Percentiles rank a stretch among this genome's conserved stretches.
phyloP scores from a whole-genome alignment of 2,797 vertebrate genomes.

The Lacerta agilis region DNA sequence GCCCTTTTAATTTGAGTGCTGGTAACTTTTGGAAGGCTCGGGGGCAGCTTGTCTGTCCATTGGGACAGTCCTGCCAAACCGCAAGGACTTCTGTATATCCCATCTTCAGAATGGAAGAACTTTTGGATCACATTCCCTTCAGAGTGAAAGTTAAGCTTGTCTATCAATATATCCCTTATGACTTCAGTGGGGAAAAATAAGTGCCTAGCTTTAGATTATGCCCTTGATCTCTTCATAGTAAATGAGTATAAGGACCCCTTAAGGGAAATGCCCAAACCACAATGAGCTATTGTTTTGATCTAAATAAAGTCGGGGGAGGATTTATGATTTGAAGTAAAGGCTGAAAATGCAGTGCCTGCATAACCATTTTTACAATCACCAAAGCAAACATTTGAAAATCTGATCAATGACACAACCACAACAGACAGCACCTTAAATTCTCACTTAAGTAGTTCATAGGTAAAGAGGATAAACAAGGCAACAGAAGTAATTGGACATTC shows the following conservation, averaged over 20 bases:
- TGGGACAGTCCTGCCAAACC: background rate
- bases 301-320: background rate
- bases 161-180: background rate
- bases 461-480: background rate
- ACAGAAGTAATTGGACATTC: background rate
- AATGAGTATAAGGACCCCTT: conserved; percentile 29
- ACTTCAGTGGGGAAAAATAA: background rate
- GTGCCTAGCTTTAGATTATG: background rate
- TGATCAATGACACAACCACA: background rate
- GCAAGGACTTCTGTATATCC: background rate
- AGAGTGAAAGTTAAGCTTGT: background rate
- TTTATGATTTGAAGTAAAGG: conserved; percentile 30
- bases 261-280: background rate
- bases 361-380: background rate
- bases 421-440: background rate
- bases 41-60: background rate
- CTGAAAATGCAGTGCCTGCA: conserved; percentile 13
- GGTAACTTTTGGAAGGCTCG: background rate
- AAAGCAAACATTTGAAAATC: conserved; percentile 23
- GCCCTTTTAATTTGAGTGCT: background rate
- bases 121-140: background rate
- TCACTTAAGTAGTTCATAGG: background rate
- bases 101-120: background rate
- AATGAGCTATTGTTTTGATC: background rate
- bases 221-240: conserved; percentile 23